phyloP scores from a whole-genome alignment of 2,113 vertebrate species.

The Dasypus novemcinctus region DNA sequence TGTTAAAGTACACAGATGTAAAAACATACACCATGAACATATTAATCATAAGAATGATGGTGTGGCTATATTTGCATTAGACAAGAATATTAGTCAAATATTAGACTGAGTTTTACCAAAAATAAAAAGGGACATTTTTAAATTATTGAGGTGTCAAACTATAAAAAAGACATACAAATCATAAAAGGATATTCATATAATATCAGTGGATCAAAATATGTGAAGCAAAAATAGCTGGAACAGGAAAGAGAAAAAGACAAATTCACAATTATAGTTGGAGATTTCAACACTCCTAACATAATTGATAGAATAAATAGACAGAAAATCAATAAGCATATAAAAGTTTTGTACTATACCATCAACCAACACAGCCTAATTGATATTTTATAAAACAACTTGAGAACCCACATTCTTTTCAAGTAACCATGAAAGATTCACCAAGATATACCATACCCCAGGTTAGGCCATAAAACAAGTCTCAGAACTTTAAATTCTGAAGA shows the following conservation, averaged over 20 bases:
- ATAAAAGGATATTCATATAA: background rate
- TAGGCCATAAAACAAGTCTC: background rate
- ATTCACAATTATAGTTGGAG: background rate
- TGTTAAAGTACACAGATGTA: background rate
- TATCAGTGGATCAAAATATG: background rate
- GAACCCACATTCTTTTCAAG: background rate
- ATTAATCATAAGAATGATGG: background rate
- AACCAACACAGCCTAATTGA: background rate
- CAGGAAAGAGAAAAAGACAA: background rate
- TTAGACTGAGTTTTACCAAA: background rate
- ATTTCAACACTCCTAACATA: background rate
- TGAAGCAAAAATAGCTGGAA: background rate
- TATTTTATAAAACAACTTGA: background rate
- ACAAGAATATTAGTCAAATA: background rate
- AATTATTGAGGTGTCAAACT: background rate
- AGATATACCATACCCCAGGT: background rate
- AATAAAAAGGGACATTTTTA: background rate
- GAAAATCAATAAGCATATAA: background rate
- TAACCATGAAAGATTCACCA: background rate
- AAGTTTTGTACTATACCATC: background rate
- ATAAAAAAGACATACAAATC: background rate
- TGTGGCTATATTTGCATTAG: background rate
- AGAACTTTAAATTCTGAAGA: background rate
- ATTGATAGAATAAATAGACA: background rate
- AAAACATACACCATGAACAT: background rate